Conservation (phyloP, 2,797 vertebrate species). For the Austrolebias charrua region DNA sequence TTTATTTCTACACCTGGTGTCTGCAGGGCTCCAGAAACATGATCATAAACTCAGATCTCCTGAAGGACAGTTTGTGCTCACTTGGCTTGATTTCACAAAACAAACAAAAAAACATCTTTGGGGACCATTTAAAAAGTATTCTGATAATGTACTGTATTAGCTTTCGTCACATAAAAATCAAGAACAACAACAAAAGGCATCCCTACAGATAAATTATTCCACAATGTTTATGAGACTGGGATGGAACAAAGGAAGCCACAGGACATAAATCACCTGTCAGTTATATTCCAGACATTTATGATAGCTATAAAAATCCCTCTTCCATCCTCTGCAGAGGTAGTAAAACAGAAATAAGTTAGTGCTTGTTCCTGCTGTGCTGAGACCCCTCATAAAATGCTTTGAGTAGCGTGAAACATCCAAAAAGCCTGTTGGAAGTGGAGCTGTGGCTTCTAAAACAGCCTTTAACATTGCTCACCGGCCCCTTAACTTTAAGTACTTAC, state of each 20-base stretch:
- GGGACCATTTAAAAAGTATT: too few relatives aligned
- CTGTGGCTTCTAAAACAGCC: slow-evolving; percentile 39
- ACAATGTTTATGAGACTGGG: not conserved
- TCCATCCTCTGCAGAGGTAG: slow-evolving; percentile 27
- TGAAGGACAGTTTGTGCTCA: too few relatives aligned
- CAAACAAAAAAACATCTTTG: too few relatives aligned
- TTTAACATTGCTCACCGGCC: slow-evolving; percentile 63
- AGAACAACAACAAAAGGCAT: not conserved
- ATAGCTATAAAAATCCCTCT: slow-evolving; percentile 17
- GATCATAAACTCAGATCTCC: too few relatives aligned
- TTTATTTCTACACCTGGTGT: too few relatives aligned
- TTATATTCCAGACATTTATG: slow-evolving; percentile 21
- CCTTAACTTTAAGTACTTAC: slow-evolving; percentile 55
- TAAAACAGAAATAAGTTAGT: slow-evolving; percentile 57
- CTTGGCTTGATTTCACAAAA: too few relatives aligned
- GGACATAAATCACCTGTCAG: slow-evolving; percentile 10
- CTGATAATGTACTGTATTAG: too few relatives aligned
- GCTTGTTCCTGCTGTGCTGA: slow-evolving; percentile 52
- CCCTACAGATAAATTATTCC: not conserved
- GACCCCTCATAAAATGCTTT: slow-evolving; percentile 54
- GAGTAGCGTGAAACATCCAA: slow-evolving; percentile 55
- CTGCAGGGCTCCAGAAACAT: too few relatives aligned
- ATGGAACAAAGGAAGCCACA: slow-evolving; percentile 5
- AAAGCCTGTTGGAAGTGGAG: slow-evolving; percentile 18
- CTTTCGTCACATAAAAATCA: not conserved